Conservation (phyloP, 2,113 vertebrate genomes). For the Perca flavescens region DNA sequence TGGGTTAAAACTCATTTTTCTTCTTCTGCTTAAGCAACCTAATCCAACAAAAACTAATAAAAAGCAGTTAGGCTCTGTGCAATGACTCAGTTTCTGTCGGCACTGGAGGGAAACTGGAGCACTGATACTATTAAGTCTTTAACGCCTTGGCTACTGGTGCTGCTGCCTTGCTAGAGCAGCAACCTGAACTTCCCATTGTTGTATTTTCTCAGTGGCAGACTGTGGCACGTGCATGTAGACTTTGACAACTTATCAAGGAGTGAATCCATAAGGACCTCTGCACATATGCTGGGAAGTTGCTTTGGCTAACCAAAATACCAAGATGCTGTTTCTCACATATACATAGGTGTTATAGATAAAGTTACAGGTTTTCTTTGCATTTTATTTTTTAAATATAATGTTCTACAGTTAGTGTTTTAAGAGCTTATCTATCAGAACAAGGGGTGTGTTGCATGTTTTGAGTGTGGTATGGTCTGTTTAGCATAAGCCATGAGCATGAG, state of each 20-base stretch:
- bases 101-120: background rate
- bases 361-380: background rate
- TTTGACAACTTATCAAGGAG: background rate
- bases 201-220: background rate
- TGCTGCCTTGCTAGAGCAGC: background rate
- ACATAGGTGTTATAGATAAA: background rate
- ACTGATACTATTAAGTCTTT: background rate
- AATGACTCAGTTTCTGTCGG: background rate
- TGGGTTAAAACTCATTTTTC: background rate
- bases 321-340: background rate
- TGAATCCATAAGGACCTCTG: background rate
- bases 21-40: background rate
- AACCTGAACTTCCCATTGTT: background rate
- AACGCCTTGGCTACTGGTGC: background rate
- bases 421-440: background rate
- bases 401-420: background rate
- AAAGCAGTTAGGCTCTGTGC: background rate
- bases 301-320: background rate
- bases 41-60: slow-evolving; percentile 1
- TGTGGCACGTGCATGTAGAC: background rate
- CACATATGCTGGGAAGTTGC: background rate
- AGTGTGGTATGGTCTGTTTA: background rate
- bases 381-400: background rate
- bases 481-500: background rate
- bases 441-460: background rate